Conservation (phyloP, 1,140 invertebrate species). For the Drosophila takahashii region DNA sequence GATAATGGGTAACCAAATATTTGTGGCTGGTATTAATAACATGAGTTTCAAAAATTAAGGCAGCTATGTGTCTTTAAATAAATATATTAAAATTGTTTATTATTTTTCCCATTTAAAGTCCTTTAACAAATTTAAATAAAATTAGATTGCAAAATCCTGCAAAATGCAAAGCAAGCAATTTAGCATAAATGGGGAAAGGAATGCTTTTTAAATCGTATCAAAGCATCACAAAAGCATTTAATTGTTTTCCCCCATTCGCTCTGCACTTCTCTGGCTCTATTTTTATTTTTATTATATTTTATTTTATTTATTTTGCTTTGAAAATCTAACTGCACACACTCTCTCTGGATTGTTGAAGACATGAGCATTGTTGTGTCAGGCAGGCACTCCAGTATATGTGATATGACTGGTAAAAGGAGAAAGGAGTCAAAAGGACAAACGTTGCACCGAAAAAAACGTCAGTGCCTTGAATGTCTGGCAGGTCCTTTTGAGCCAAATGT, state of each 20-base stretch:
- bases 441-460: constrained; percentile 20
- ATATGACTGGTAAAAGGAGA: constrained; percentile 32
- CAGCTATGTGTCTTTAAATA: not conserved
- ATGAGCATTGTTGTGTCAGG: constrained; percentile 43
- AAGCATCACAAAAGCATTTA: constrained; percentile 41
- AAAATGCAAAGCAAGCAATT: constrained; percentile 12
- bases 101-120: not conserved
- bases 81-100: no score
- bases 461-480: constrained; percentile 11
- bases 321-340: constrained; percentile 35
- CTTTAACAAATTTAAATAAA: not conserved
- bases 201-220: constrained; percentile 35
- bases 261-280: constrained; percentile 2
- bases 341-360: constrained; percentile 14
- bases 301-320: constrained; percentile 38
- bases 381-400: constrained; percentile 35
- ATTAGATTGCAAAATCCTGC: not conserved
- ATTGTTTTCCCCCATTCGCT: constrained; percentile 27
- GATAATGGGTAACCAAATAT: not conserved
- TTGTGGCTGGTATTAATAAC: not conserved
- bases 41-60: not conserved
- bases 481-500: constrained; percentile 34
- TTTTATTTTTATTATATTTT: constrained; percentile 12
- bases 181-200: not conserved
- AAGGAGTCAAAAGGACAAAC: constrained; percentile 15